Evolutionary conservation across 2,797 vertebrate genomes (phyloP).

Genomic region (Syngnathus acus): DNA sequence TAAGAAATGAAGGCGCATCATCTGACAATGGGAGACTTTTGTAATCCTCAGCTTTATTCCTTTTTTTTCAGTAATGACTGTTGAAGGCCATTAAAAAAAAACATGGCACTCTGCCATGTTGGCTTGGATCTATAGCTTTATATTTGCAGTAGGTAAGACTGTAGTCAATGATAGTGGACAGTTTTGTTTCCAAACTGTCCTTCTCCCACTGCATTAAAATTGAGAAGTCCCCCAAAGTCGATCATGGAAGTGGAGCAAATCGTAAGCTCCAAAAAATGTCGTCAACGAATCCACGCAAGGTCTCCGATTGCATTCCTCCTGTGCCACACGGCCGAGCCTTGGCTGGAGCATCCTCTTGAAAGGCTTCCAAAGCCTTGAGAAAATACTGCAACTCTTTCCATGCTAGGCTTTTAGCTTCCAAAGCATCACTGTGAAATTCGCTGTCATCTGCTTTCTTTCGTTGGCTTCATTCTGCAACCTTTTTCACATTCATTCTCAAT

Average conservation of each 20-base stretch:
- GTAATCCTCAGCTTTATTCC: conserved; percentile 19
- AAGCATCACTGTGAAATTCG: conserved; percentile 48
- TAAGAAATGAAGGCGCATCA: not conserved
- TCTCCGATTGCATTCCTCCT: conserved; percentile 33
- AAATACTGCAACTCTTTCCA: conserved; percentile 63
- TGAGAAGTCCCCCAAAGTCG: not conserved
- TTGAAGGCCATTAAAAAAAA: not conserved
- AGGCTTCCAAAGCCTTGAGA: conserved; percentile 42
- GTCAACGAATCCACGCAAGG: not conserved
- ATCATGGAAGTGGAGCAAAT: not conserved
- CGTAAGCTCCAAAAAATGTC: not conserved
- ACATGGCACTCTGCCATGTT: not conserved
- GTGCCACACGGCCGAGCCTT: conserved; percentile 35
- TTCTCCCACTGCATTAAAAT: not conserved
- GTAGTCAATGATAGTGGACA: not conserved
- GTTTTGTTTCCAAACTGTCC: no score
- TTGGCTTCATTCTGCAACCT: not conserved
- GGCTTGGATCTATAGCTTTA: not conserved
- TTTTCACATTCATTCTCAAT: conserved; percentile 3
- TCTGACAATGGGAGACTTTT: conserved; percentile 22
- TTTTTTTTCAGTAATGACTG: conserved; percentile 14
- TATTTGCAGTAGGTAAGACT: not conserved
- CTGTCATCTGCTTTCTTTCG: conserved; percentile 27
- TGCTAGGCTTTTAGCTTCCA: conserved; percentile 38
- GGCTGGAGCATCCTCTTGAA: conserved; percentile 47